These are phyloP conservation scores for Microtus ochrogaster DNA, from an alignment of 2,113 vertebrate genomes.

Conservation along the genomic window DNA sequence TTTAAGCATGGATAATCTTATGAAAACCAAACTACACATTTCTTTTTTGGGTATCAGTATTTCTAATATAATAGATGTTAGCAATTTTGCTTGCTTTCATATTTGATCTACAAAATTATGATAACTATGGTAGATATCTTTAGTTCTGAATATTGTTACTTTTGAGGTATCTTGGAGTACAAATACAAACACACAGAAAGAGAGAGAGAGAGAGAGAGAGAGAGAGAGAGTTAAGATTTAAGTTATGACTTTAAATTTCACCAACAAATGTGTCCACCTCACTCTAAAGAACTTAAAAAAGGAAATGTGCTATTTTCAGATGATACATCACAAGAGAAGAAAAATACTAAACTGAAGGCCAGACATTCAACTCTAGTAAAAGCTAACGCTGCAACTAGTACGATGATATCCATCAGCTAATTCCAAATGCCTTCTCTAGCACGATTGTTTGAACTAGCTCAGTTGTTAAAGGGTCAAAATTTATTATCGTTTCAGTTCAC, in stretches of 20 bases:
- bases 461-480: conserved; percentile 92
- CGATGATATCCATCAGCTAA: conserved; percentile 36
- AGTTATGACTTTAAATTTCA: conserved; percentile 7
- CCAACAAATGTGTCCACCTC: background rate
- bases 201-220: no score
- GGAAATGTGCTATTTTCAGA: background rate
- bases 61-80: background rate
- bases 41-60: background rate
- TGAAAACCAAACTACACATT: background rate
- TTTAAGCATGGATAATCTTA: background rate
- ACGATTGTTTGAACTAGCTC: conserved; percentile 81
- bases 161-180: background rate
- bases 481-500: conserved; percentile 95
- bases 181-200: no score
- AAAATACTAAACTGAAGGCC: conserved; percentile 10
- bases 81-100: conserved; percentile 4
- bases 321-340: background rate
- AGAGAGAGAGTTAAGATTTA: background rate
- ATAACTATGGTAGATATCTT: background rate
- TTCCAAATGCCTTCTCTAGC: conserved; percentile 75
- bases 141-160: background rate
- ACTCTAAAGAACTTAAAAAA: background rate
- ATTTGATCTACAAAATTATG: background rate
- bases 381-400: background rate
- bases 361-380: conserved; percentile 51